A percentile compares a stretch with the other conserved stretches of the same genome.
phyloP scores from a whole-genome alignment of 2,888 invertebrate genomes.

The Hydriomena furcata region DNA sequence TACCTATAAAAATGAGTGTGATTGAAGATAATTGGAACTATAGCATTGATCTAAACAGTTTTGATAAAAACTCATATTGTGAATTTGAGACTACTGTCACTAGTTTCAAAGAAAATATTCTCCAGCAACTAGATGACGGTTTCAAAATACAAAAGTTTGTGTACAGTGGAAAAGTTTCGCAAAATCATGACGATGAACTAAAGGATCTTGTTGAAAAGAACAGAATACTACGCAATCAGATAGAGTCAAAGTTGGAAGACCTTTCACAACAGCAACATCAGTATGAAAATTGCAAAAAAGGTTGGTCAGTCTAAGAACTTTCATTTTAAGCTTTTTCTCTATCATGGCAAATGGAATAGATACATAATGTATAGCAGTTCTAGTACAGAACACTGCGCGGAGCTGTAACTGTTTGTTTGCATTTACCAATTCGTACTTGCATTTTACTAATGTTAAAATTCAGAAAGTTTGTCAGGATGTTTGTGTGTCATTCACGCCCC shows the following conservation, averaged over 20 bases:
- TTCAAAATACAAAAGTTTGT: constrained; percentile 47
- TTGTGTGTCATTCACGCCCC: too few species aligned
- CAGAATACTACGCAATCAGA: constrained; percentile 55
- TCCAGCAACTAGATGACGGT: constrained; percentile 49
- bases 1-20: constrained; percentile 48
- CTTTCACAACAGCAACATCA: constrained; percentile 52
- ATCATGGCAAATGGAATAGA: too few species aligned
- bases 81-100: constrained; percentile 48
- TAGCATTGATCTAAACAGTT: constrained; percentile 38
- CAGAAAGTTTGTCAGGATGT: too few species aligned
- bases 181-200: constrained; percentile 59
- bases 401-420: too few species aligned
- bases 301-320: too few species aligned
- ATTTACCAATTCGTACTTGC: too few species aligned
- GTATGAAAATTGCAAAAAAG: constrained; percentile 66
- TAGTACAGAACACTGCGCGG: too few species aligned
- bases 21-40: constrained; percentile 57
- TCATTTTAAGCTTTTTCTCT: too few species aligned
- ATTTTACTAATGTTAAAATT: too few species aligned
- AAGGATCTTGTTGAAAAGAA: constrained; percentile 57
- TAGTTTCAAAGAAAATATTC: constrained; percentile 42
- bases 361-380: too few species aligned
- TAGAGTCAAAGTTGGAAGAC: constrained; percentile 57
- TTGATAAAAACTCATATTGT: constrained; percentile 42
- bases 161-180: constrained; percentile 37